Percentiles rank a stretch among this genome's conserved stretches.
These are phyloP conservation scores for Limnephilus auricula DNA, from an alignment of 2,888 invertebrate species.

Conservation along the genomic window DNA sequence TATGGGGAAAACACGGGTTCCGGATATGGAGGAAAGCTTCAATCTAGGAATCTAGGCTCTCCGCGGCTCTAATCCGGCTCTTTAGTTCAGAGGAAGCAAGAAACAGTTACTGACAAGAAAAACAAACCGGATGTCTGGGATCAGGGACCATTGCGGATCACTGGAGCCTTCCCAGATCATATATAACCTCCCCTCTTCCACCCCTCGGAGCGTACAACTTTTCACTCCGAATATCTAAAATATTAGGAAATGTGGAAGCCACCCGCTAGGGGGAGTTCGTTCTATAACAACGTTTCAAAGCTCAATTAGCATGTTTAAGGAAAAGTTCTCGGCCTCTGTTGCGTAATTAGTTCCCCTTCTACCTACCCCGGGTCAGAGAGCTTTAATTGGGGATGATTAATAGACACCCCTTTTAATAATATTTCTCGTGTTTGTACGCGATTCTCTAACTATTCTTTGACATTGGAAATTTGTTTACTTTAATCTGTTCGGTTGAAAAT, in stretches of 20 bases:
- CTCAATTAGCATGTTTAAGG: slow-evolving; percentile 14
- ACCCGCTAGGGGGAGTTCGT: not conserved
- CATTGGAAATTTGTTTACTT: not conserved
- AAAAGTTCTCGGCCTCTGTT: not conserved
- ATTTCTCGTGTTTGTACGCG: not conserved
- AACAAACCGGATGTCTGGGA: slow-evolving; percentile 8
- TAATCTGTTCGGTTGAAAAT: not conserved
- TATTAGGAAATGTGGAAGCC: slow-evolving; percentile 1
- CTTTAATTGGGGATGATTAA: slow-evolving; percentile 23
- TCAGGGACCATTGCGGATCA: slow-evolving; percentile 12
- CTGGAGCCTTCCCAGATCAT: slow-evolving; percentile 16
- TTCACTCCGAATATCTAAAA: not conserved
- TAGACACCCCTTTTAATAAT: not conserved
- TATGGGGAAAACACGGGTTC: not conserved
- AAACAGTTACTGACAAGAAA: slow-evolving; percentile 9
- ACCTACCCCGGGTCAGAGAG: not conserved
- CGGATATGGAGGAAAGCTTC: not conserved
- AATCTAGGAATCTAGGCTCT: not conserved
- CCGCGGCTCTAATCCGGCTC: not conserved
- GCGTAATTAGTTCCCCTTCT: not conserved
- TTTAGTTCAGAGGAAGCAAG: not conserved
- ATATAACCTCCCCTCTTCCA: not conserved
- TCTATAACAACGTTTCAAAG: not conserved
- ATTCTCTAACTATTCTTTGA: not conserved
- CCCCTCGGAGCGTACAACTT: slow-evolving; percentile 3